Evolutionary conservation across 2,113 vertebrate genomes (phyloP), one percentile per base, ranked within the genome.

Genomic region (Phasianus colchicus): DNA sequence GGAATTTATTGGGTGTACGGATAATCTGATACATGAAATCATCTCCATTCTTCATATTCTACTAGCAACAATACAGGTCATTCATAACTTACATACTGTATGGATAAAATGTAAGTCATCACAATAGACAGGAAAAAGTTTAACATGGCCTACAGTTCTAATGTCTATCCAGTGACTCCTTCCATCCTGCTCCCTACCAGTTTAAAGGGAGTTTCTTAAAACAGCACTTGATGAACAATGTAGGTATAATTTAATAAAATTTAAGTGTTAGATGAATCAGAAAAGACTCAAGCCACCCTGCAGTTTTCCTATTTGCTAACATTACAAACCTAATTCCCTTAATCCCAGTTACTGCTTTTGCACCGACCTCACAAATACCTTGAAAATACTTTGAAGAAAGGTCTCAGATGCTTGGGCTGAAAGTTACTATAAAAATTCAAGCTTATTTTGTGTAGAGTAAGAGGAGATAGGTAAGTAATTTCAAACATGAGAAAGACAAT

Each of bases 401-500:
- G 8, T 61, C 48, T 52, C 42, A 84, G 36, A 70, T 66, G 21
- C 25, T 60, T 78, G 27, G 63, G 48, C 40, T 74, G 54, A 79
- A 70, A 13, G 14, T 48, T 63, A 11, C 8, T 24, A 54, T 30
- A 32, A 43, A 90, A 88, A 17, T 60, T 65, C 24, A 82, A 74
- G 21, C 30, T 71, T 17, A 43, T 17, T 58, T 92, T 81, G 47
- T 63, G 61, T n/a, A 58, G 55, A 45, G 45, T 36, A 65, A 65
- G 42, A 65, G 22, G 40, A 87, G 34, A n/a, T 19, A 50, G 15
- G 4, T 79, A 34, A 38, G 29, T 52, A 76, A 45, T 6, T 76
- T 94, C 58, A 70, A 19, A 63, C 12, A 43, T 27, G 30, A 92
- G 45, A 74, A 88, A 88, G 64, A 86, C 64, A 86, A 88, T 29